Base-by-base conservation (phyloP, 2,797 vertebrate genomes). In the Pygocentrus nattereri region DNA sequence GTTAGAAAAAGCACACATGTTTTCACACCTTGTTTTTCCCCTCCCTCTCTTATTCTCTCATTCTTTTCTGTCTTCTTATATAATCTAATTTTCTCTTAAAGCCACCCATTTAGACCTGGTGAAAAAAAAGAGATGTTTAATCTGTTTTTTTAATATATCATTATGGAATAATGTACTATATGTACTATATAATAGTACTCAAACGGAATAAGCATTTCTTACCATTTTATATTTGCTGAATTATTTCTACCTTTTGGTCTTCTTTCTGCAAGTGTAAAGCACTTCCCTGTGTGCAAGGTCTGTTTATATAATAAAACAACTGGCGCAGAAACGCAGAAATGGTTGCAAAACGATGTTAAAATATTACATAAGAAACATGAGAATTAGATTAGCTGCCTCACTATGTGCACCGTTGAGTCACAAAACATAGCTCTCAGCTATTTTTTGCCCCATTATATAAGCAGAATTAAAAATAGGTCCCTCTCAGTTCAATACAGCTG, bases 401-500 rank as follows among this genome's bases (percentile, higher is more conserved):
- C 50, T 19, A 10, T 38, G 56, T 73, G 64, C 2, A 59, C 21
- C 18, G 62, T 67, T 59, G 59, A 54, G 38, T 25, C 34, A 68
- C 18, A 13, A 73, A 19, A 38, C 25, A 3, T 59, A n/a, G 38
- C 61, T 78, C 25, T 58, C 30, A 74, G 59, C 25, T 82, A 59
- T 47, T 38, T 67, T 18, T 4, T 18, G 31, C 4, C 12, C 18
- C 47, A 23, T 76, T 47, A 62, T 74, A 56, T 64, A 74, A 79
- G 61, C 74, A 19, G 18, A 31, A 80, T 50, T 59, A 23, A 27
- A 71, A 56, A 76, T 61, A 72, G 78, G 74, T 44, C 38, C 34
- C 34, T 8, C 27, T 12, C 50, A 23, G 78, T 54, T 76, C 58
- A 71, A 71, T 76, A 74, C 10, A n/a, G 49, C 25, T 49, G 49